These are phyloP conservation scores for Zaprionus ornatus DNA, from an alignment of 1,140 invertebrate genomes.

Conservation along the genomic window DNA sequence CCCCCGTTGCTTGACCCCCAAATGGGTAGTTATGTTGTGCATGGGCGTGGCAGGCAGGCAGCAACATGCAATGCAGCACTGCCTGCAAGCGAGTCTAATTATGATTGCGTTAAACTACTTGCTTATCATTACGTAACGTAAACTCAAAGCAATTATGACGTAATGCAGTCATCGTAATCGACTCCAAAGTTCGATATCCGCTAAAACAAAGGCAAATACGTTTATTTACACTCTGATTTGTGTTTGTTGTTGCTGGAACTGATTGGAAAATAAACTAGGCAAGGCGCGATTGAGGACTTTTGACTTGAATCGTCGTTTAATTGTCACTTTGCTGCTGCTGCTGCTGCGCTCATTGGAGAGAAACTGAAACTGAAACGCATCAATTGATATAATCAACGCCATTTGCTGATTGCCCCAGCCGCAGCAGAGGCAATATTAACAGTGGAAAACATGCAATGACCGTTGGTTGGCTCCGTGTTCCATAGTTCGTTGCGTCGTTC, in stretches of 20 bases:
- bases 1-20: conserved; percentile 9
- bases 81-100: conserved; percentile 4
- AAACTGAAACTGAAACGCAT: conserved; percentile 47
- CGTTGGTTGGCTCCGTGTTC: conserved; percentile 7
- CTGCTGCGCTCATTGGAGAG: conserved; percentile 44
- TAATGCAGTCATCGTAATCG: not conserved
- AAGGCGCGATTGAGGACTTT: not conserved
- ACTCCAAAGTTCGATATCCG: not conserved
- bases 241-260: not conserved
- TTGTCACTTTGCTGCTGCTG: conserved; percentile 50
- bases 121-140: not conserved
- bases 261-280: not conserved
- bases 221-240: not conserved
- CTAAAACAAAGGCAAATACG: not conserved
- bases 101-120: not conserved
- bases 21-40: conserved; percentile 1
- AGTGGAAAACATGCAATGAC: conserved; percentile 63
- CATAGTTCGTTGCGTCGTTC: conserved; percentile 36
- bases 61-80: conserved; percentile 17
- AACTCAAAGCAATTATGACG: not conserved
- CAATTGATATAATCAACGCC: conserved; percentile 78
- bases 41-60: conserved; percentile 15
- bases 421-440: conserved; percentile 19
- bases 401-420: conserved; percentile 58
- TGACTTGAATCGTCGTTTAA: conserved; percentile 3